Evolutionary conservation across 2,888 invertebrate genomes (phyloP).

Genomic region (Yponomeuta evonymella): DNA sequence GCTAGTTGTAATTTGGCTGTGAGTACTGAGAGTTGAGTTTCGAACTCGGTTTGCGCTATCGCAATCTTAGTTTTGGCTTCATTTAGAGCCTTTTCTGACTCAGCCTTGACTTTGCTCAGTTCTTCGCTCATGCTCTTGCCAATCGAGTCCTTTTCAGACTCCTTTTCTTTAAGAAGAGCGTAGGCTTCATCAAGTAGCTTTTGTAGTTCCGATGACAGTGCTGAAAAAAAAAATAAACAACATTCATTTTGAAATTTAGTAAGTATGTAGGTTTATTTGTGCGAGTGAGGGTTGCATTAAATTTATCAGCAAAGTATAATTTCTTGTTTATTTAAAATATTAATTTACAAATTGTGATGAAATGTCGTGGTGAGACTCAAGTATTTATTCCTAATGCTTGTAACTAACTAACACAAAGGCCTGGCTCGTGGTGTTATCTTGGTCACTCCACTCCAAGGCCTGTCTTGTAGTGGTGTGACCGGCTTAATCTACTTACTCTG

Average conservation of each 20-base stretch:
- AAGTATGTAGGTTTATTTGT: too few relatives aligned
- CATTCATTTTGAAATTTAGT: background rate
- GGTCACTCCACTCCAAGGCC: conserved; percentile 10
- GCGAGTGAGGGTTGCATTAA: too few relatives aligned
- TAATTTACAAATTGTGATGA: too few relatives aligned
- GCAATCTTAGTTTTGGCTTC: conserved; percentile 79
- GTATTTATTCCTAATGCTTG: background rate
- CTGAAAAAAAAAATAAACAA: conserved; percentile 36
- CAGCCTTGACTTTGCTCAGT: conserved; percentile 53
- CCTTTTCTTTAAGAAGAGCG: conserved; percentile 68
- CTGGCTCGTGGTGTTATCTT: conserved; percentile 19
- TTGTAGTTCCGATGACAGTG: conserved; percentile 68
- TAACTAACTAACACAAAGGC: too few relatives aligned
- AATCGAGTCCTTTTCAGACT: conserved; percentile 67
- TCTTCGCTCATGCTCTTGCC: conserved; percentile 72
- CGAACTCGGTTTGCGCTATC: conserved; percentile 78
- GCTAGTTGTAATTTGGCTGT: conserved; percentile 71
- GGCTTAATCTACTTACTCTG: conserved; percentile 44
- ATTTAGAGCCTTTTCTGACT: conserved; percentile 70
- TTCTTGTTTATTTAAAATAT: too few relatives aligned
- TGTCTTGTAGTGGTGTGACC: background rate
- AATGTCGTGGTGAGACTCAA: too few relatives aligned
- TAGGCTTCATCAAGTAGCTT: conserved; percentile 71
- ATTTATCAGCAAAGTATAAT: too few relatives aligned
- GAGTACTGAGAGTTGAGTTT: conserved; percentile 74